Conservation (phyloP, 2,113 vertebrate species). For the Phalacrocorax aristotelis region DNA sequence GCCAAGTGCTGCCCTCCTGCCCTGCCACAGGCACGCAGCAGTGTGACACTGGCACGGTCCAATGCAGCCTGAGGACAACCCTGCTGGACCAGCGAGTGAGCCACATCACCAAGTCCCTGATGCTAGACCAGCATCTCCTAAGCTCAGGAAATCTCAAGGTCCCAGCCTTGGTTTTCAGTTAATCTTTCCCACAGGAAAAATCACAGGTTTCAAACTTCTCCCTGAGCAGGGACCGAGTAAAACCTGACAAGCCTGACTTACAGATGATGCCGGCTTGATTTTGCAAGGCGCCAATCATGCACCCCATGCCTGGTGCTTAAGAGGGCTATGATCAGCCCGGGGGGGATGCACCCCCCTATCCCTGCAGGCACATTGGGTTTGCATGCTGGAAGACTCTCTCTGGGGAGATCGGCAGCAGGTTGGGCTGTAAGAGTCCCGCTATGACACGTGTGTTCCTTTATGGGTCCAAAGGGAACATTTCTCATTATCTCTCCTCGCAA, state of each 20-base stretch:
- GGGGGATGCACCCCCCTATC: not conserved
- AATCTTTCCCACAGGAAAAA: not conserved
- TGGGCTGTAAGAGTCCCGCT: not conserved
- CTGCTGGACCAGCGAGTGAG: not conserved
- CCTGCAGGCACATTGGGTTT: not conserved
- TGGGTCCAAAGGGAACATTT: conserved; percentile 58
- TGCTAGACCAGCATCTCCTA: not conserved
- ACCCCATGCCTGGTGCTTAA: rapidly evolving
- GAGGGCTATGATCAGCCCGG: not conserved
- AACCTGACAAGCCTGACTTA: not conserved
- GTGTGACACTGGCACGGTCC: not conserved
- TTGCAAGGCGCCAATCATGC: not conserved
- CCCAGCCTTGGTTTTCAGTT: not conserved
- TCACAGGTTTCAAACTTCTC: not conserved
- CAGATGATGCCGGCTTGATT: not conserved
- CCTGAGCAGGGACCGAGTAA: not conserved
- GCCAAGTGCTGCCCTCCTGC: not conserved
- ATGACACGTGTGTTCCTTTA: not conserved
- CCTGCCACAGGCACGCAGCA: not conserved
- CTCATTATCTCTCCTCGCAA: conserved; percentile 69
- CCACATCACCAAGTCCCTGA: rapidly evolving
- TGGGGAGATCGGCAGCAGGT: not conserved
- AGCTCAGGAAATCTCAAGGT: not conserved
- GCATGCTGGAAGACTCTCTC: not conserved
- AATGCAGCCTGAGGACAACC: not conserved